phyloP scores from a whole-genome alignment of 1,140 invertebrate genomes.

The Hylyphantes graminicola region DNA sequence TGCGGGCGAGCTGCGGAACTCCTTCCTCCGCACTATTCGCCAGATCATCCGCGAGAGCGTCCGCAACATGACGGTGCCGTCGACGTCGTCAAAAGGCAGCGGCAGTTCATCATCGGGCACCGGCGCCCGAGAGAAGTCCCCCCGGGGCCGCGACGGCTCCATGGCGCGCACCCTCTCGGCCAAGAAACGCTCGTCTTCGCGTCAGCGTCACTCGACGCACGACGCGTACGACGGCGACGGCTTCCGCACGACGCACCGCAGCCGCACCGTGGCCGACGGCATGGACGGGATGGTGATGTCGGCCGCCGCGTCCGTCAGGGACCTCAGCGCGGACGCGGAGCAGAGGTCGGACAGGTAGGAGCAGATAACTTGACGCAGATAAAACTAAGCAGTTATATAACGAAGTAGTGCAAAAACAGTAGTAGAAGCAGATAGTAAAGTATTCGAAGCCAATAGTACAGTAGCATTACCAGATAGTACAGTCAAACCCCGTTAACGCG shows the following conservation, averaged over 20 bases:
- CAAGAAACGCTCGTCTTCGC: conserved; percentile 70
- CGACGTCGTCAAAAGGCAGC: conserved; percentile 93
- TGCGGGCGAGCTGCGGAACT: conserved; percentile 93
- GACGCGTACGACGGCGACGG: conserved; percentile 77
- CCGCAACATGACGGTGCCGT: too few species aligned
- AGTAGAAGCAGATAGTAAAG: too few species aligned
- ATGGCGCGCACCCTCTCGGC: conserved; percentile 74
- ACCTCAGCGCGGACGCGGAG: too few species aligned
- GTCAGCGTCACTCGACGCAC: conserved; percentile 80
- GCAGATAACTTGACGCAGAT: conserved; percentile 39
- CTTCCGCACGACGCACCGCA: conserved; percentile 80
- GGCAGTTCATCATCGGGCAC: conserved; percentile 72
- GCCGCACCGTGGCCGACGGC: conserved; percentile 88
- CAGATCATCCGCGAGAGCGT: conserved; percentile 97
- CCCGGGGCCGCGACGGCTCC: background rate
- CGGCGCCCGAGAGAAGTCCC: conserved; percentile 24
- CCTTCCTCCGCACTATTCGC: conserved; percentile 94
- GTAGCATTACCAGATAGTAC: too few species aligned
- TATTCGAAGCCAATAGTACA: too few species aligned
- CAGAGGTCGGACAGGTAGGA: conserved; percentile 12
- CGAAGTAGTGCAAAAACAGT: too few species aligned
- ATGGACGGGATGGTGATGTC: conserved; percentile 65
- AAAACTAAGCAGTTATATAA: too few species aligned
- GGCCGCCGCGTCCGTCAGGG: background rate
- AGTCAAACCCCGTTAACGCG: too few species aligned